Evolutionary conservation across 2,888 invertebrate genomes (phyloP).

Genomic region (Sinopyrophorus schimmeli): DNA sequence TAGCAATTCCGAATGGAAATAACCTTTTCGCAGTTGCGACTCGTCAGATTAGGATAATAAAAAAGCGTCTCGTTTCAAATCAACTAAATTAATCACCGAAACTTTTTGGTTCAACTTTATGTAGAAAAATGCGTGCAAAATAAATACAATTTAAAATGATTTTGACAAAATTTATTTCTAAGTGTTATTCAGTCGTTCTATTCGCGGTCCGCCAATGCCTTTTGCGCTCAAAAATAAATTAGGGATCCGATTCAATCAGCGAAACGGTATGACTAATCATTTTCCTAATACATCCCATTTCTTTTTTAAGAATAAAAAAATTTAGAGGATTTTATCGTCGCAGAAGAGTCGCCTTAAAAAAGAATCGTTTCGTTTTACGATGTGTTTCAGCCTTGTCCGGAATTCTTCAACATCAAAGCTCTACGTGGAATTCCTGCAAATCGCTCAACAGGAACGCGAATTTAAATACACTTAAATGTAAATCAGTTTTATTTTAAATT

Average conservation of each 20-base stretch:
- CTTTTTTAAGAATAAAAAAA: conserved; percentile 15
- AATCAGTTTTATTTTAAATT: conserved; percentile 35
- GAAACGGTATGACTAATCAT: conserved; percentile 27
- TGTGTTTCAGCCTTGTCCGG: conserved; percentile 14
- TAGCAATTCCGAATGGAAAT: conserved; percentile 23
- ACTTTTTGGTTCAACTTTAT: too few species aligned
- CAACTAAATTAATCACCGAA: too few species aligned
- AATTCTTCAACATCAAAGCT: conserved; percentile 35
- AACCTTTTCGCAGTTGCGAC: conserved; percentile 2
- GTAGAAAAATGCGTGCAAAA: too few species aligned
- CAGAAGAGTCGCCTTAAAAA: conserved; percentile 31
- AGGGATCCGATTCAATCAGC: conserved; percentile 29
- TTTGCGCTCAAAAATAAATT: conserved; percentile 21
- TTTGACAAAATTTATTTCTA: too few species aligned
- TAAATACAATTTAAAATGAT: too few species aligned
- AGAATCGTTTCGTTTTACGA: conserved; percentile 29
- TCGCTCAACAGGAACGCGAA: conserved; percentile 28
- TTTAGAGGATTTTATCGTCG: conserved; percentile 23
- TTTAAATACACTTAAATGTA: conserved; percentile 35
- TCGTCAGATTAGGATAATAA: too few species aligned
- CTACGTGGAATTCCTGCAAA: conserved; percentile 40
- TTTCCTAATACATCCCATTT: conserved; percentile 15
- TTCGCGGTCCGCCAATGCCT: too few species aligned
- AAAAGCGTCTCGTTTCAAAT: too few species aligned
- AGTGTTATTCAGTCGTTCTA: too few species aligned